A percentile compares a stretch with the other conserved stretches of the same genome.
Evolutionary conservation across 2,888 invertebrate species (phyloP).

Genomic region (Patella ulyssiponensis): DNA sequence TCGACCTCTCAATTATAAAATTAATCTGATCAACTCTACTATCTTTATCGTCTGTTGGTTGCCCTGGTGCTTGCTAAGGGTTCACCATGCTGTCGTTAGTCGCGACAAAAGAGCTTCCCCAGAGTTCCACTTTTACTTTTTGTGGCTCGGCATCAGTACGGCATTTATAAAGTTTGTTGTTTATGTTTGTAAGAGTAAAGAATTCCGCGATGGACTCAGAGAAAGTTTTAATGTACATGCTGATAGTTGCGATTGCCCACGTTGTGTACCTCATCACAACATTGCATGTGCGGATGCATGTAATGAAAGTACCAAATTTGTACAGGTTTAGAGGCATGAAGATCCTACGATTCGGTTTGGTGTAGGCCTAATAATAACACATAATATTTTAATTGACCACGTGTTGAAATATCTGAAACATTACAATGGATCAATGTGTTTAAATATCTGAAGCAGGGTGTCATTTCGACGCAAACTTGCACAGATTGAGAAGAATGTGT

Average conservation of each 20-base stretch:
- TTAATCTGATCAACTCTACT: slow-evolving; percentile 92
- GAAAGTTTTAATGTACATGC: slow-evolving; percentile 39
- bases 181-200: slow-evolving; percentile 89
- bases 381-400: too few relatives aligned
- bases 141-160: slow-evolving; percentile 95
- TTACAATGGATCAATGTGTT: too few relatives aligned
- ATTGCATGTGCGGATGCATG: too few relatives aligned
- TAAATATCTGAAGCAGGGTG: too few relatives aligned
- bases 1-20: slow-evolving; percentile 80
- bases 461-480: too few relatives aligned
- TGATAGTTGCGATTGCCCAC: slow-evolving; percentile 23
- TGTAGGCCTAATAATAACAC: too few relatives aligned
- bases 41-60: slow-evolving; percentile 95
- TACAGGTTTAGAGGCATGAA: too few relatives aligned
- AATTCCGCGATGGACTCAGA: slow-evolving; percentile 87
- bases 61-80: slow-evolving; percentile 87
- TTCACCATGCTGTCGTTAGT: slow-evolving; percentile 77
- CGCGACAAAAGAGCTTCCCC: slow-evolving; percentile 74
- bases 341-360: too few relatives aligned
- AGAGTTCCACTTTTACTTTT: slow-evolving; percentile 86
- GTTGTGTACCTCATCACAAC: slow-evolving; percentile 11
- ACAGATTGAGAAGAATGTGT: too few relatives aligned
- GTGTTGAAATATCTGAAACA: too few relatives aligned
- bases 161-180: slow-evolving; percentile 96
- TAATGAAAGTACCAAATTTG: too few relatives aligned